These are phyloP conservation scores for Periparus ater DNA, from an alignment of 2,797 vertebrate genomes.

Conservation along the genomic window DNA sequence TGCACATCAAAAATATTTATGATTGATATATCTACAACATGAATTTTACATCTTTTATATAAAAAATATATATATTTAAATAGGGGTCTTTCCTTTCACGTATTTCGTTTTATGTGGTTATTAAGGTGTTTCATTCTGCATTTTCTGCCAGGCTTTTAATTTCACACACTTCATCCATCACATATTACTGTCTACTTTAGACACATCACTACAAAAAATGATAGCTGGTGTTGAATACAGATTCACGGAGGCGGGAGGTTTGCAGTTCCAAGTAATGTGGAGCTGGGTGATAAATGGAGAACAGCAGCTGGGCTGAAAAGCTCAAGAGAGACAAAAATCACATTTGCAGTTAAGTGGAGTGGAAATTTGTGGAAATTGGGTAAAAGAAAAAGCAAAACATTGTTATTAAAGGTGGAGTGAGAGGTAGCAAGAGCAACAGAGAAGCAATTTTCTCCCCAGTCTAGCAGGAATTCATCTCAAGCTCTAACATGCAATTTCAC, in stretches of 20 bases:
- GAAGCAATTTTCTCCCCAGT: conserved; percentile 7
- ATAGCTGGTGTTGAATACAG: not conserved
- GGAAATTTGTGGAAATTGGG: conserved; percentile 9
- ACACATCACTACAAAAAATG: not conserved
- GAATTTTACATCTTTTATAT: not conserved
- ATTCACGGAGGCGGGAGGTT: fast-evolving
- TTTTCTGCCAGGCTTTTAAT: conserved; percentile 12
- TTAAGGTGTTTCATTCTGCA: not conserved
- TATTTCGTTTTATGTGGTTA: not conserved
- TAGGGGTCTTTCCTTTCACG: not conserved
- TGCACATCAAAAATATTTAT: not conserved
- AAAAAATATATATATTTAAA: not conserved
- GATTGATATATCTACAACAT: not conserved
- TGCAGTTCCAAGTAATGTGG: not conserved
- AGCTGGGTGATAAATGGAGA: not conserved
- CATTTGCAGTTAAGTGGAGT: conserved; percentile 30
- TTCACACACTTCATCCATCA: not conserved
- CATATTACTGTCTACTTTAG: not conserved
- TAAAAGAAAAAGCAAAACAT: not conserved
- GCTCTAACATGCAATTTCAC: not conserved
- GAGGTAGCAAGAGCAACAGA: not conserved
- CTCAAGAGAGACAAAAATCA: not conserved
- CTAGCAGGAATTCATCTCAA: conserved; percentile 17
- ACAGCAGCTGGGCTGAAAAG: not conserved
- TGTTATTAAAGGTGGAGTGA: conserved; percentile 2